phyloP scores from a whole-genome alignment of 2,113 vertebrate species.

The Ciconia boyciana region DNA sequence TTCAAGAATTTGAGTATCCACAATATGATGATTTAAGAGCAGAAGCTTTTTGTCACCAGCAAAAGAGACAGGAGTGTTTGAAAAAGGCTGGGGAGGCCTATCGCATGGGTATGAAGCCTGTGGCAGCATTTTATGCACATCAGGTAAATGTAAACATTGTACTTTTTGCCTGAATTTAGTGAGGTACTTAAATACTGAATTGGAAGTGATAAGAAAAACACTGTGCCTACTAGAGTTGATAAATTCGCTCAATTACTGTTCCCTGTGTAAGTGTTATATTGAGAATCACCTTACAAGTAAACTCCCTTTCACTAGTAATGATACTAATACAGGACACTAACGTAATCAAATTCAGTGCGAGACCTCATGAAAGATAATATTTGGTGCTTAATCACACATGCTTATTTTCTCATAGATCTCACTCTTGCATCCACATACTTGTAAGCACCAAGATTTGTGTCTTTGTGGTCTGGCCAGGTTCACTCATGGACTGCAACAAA shows the following conservation, averaged over 20 bases:
- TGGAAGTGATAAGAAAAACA: background rate
- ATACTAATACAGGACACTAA: background rate
- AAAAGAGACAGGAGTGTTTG: conserved; percentile 84
- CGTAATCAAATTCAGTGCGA: fast-evolving
- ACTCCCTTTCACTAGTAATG: background rate
- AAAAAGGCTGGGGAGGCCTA: conserved; percentile 89
- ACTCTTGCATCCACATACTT: background rate
- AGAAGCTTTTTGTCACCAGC: conserved; percentile 87
- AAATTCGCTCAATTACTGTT: background rate
- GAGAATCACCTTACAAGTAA: background rate
- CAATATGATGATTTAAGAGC: conserved; percentile 90
- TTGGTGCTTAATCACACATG: background rate
- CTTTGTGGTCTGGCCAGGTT: background rate
- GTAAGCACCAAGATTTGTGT: background rate
- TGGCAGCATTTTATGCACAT: conserved; percentile 92
- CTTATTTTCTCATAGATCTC: background rate
- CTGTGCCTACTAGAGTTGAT: background rate
- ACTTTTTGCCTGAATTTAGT: background rate
- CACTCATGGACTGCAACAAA: background rate
- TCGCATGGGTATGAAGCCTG: conserved; percentile 85
- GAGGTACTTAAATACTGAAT: background rate
- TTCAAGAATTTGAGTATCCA: conserved; percentile 89
- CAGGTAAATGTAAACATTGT: conserved; percentile 73
- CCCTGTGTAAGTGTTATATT: background rate
- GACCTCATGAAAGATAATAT: background rate